Conservation (phyloP, 2,797 vertebrate genomes). For the Melanotaenia trifasciata region DNA sequence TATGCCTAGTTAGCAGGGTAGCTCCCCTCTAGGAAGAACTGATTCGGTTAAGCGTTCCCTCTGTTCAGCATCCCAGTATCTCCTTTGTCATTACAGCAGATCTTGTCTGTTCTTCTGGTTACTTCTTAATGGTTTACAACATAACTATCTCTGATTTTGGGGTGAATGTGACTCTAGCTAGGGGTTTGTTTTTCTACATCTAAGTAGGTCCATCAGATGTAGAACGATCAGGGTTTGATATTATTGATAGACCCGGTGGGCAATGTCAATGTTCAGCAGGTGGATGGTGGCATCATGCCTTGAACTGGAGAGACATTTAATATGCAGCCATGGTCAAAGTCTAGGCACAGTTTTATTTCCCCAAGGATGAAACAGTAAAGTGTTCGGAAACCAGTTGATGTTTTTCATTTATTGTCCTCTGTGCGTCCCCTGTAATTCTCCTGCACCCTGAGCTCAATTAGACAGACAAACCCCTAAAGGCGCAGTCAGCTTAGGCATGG, state of each 20-base stretch:
- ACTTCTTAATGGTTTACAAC: slow-evolving; percentile 41
- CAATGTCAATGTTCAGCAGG: slow-evolving; percentile 58
- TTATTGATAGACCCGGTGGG: slow-evolving; percentile 59
- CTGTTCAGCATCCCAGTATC: slow-evolving; percentile 20
- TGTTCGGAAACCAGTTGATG: slow-evolving; percentile 77
- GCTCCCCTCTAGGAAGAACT: slow-evolving; percentile 39
- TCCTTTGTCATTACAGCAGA: slow-evolving; percentile 44
- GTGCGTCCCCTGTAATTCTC: slow-evolving; percentile 75
- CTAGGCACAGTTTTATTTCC: slow-evolving; percentile 68
- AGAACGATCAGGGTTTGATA: slow-evolving; percentile 49
- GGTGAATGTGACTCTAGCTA: slow-evolving; percentile 35
- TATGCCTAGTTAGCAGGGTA: slow-evolving; percentile 34
- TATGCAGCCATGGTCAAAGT: slow-evolving; percentile 61
- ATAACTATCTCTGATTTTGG: slow-evolving; percentile 52
- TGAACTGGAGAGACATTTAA: slow-evolving; percentile 56
- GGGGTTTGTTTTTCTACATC: slow-evolving; percentile 57
- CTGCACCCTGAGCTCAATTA: slow-evolving; percentile 82
- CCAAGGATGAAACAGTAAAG: slow-evolving; percentile 69
- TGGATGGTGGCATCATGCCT: slow-evolving; percentile 39
- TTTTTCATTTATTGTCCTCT: slow-evolving; percentile 79
- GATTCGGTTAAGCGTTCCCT: slow-evolving; percentile 44
- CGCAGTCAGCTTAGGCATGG: slow-evolving; percentile 80
- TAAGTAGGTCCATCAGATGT: slow-evolving; percentile 49
- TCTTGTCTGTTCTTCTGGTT: slow-evolving; percentile 31
- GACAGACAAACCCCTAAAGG: slow-evolving; percentile 81